phyloP scores from a whole-genome alignment of 2,113 vertebrate genomes.

The Lepisosteus oculatus region DNA sequence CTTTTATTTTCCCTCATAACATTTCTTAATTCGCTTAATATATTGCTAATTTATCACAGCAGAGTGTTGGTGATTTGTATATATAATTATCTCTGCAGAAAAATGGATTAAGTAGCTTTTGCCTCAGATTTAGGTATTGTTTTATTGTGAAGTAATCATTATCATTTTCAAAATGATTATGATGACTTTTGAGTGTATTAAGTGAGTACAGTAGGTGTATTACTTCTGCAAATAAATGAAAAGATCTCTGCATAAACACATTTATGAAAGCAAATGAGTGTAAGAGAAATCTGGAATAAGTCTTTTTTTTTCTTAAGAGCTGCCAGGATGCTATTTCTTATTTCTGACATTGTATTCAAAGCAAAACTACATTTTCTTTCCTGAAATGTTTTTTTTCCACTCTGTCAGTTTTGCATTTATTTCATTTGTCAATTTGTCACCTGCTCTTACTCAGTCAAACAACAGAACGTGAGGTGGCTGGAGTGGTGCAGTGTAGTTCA shows the following conservation, averaged over 20 bases:
- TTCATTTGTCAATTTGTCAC: constrained; percentile 1
- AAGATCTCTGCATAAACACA: neutral
- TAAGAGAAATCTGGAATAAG: neutral
- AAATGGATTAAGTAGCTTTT: constrained; percentile 6
- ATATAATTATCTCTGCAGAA: neutral
- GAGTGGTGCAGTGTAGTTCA: neutral
- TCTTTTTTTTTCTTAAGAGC: no score
- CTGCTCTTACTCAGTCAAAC: neutral
- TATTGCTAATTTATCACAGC: constrained; percentile 16
- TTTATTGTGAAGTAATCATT: constrained; percentile 12
- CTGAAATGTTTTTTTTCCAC: neutral
- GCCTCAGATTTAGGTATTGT: constrained; percentile 10
- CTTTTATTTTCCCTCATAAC: constrained; percentile 31
- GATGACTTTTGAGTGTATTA: neutral
- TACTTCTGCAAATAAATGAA: neutral
- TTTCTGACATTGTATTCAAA: constrained; percentile 2
- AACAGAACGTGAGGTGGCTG: neutral
- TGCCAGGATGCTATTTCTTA: no score
- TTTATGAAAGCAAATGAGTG: neutral
- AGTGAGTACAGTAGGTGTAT: no score
- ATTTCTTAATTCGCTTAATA: constrained; percentile 29
- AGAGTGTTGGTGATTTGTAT: constrained; percentile 5
- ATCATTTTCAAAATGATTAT: constrained; percentile 13
- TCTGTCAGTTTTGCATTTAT: neutral
- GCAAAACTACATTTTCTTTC: neutral